These are phyloP conservation scores for Drosophila sproati DNA, from an alignment of 1,140 invertebrate genomes.

Conservation along the genomic window DNA sequence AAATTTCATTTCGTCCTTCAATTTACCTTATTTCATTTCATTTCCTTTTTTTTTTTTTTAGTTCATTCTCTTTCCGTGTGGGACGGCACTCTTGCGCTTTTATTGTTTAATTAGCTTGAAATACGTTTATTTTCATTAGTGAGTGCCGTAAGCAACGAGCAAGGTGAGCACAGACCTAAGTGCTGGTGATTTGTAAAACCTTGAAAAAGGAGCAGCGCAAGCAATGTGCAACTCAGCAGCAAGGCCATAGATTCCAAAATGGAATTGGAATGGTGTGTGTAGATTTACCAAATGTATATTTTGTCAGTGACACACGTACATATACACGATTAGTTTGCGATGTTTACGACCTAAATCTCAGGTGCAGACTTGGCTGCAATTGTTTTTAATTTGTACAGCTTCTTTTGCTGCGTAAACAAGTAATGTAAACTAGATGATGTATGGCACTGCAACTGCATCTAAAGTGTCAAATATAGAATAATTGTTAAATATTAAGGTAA, in stretches of 20 bases:
- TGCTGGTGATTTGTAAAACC: conserved; percentile 72
- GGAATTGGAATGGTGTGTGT: conserved; percentile 5
- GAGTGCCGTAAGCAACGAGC: conserved; percentile 75
- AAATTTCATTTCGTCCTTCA: conserved; percentile 56
- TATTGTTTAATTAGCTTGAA: conserved; percentile 82
- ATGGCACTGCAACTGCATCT: neutral
- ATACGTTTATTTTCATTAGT: conserved; percentile 79
- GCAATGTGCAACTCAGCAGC: conserved; percentile 47
- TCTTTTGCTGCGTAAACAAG: conserved; percentile 21
- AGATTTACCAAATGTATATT: neutral
- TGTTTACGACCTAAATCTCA: conserved; percentile 24
- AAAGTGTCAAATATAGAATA: too few species aligned
- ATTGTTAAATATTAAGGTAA: too few species aligned
- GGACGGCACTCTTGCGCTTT: conserved; percentile 54
- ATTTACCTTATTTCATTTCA: conserved; percentile 13
- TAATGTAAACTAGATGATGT: neutral
- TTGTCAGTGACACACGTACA: conserved; percentile 23
- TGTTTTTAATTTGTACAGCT: conserved; percentile 24
- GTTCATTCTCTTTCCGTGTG: conserved; percentile 51
- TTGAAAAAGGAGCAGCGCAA: conserved; percentile 56
- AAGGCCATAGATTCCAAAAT: conserved; percentile 44
- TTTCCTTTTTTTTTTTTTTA: conserved; percentile 30
- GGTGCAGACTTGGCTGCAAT: conserved; percentile 19
- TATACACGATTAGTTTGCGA: conserved; percentile 31
- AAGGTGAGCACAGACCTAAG: conserved; percentile 39